phyloP scores from a whole-genome alignment of 2,888 invertebrate genomes.

The Dasysyrphus albostriatus region DNA sequence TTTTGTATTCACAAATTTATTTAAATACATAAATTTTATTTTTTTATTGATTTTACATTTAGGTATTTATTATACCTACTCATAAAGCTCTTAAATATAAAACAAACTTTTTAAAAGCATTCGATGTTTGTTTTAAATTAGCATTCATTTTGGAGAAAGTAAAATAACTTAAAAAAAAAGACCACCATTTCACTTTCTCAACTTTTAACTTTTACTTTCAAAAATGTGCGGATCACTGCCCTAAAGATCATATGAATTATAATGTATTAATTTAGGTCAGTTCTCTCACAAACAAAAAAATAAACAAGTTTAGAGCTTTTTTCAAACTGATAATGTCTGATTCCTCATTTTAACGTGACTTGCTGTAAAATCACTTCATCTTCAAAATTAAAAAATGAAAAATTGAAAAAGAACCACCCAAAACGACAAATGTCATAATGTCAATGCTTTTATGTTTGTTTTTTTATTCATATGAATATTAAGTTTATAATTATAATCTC shows the following conservation, averaged over 20 bases:
- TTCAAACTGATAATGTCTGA: neutral
- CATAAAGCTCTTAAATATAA: neutral
- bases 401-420: neutral
- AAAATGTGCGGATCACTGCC: neutral
- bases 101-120: neutral
- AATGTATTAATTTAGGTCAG: neutral
- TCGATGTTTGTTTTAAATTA: neutral
- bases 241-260: neutral
- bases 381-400: neutral
- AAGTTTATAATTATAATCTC: neutral
- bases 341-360: neutral
- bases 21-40: neutral
- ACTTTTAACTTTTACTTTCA: conserved; percentile 4
- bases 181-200: conserved; percentile 15
- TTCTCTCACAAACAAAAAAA: neutral
- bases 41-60: too few relatives aligned
- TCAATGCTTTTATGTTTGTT: neutral
- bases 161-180: neutral
- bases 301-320: neutral
- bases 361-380: neutral
- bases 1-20: neutral
- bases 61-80: too few relatives aligned
- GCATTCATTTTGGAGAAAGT: conserved; percentile 10
- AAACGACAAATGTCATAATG: neutral
- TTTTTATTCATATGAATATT: neutral